Base-by-base conservation (phyloP, 2,797 vertebrate genomes). In the Fistularia commersonii region DNA sequence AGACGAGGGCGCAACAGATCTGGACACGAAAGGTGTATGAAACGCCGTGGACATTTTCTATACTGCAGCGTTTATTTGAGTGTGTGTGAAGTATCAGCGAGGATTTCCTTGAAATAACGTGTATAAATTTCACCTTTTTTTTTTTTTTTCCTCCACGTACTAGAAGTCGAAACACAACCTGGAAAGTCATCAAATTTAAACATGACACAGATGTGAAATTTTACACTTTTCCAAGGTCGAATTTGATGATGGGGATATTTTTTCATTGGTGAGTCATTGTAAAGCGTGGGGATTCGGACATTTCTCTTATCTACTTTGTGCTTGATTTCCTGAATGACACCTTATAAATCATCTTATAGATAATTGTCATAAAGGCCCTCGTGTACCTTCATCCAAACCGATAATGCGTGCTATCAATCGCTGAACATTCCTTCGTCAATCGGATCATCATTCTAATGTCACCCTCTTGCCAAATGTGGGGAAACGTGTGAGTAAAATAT, bases 141-240 rank as follows among this genome's bases (percentile, higher is more conserved):
- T n/a, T n/a, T n/a, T n/a, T n/a, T n/a, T n/a, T n/a, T n/a, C n/a
- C n/a, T n/a, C n/a, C n/a, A n/a, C n/a, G n/a, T n/a, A n/a, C n/a
- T n/a, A n/a, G n/a, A n/a, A n/a, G n/a, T n/a, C n/a, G n/a, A n/a
- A n/a, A n/a, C n/a, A n/a, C n/a, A n/a, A n/a, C n/a, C n/a, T n/a
- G n/a, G n/a, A n/a, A n/a, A n/a, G n/a, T n/a, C n/a, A n/a, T n/a
- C n/a, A n/a, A n/a, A n/a, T n/a, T n/a, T n/a, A n/a, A n/a, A n/a
- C n/a, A n/a, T 44, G 51, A 67, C 36, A 36, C 40, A 57, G 84
- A 80, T 83, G 84, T 78, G 71, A 85, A 83, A 84, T 80, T 74
- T 62, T 77, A 64, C 57, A 78, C 42, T 66, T 78, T 74, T 71
- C 45, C 57, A 61, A 55, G 65, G 66, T 74, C 56, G 74, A 45